phyloP scores from a whole-genome alignment of 2,888 invertebrate genomes.

The Odontomyia ornata region DNA sequence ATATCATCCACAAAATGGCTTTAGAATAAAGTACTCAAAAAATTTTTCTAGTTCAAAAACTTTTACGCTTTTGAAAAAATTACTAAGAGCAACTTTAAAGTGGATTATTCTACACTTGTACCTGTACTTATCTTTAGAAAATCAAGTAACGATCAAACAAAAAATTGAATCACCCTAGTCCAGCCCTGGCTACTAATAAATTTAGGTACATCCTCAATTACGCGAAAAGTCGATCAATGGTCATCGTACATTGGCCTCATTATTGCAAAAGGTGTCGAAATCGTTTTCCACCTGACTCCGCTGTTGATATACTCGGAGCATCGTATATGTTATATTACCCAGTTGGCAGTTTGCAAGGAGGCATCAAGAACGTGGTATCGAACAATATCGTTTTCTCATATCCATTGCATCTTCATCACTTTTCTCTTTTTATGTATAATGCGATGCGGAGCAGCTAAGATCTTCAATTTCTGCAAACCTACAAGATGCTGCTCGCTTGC shows the following conservation, averaged over 20 bases:
- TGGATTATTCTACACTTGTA: too few relatives aligned
- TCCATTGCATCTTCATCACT: constrained; percentile 32
- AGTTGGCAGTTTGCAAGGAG: constrained; percentile 42
- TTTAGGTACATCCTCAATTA: constrained; percentile 3
- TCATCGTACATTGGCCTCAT: constrained; percentile 36
- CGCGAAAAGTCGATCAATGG: constrained; percentile 17
- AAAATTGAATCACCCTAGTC: not conserved
- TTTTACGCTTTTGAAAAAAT: too few relatives aligned
- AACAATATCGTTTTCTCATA: constrained; percentile 26
- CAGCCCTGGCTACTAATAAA: constrained; percentile 11
- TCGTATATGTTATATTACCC: not conserved
- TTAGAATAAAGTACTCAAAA: too few relatives aligned
- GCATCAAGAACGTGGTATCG: constrained; percentile 15
- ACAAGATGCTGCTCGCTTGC: not conserved
- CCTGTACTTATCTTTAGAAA: too few relatives aligned
- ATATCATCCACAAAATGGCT: too few relatives aligned
- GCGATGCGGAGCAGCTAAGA: constrained; percentile 34
- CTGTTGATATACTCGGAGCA: not conserved
- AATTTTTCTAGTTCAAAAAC: too few relatives aligned
- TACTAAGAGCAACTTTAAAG: too few relatives aligned
- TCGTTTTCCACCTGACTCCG: constrained; percentile 35
- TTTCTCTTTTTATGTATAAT: constrained; percentile 27
- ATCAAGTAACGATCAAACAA: too few relatives aligned
- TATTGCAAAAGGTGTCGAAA: constrained; percentile 43
- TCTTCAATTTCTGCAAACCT: constrained; percentile 13